Percentiles rank a stretch among this genome's conserved stretches.
phyloP scores from a whole-genome alignment of 2,113 vertebrate species.

The Rhabdomys dilectus region DNA sequence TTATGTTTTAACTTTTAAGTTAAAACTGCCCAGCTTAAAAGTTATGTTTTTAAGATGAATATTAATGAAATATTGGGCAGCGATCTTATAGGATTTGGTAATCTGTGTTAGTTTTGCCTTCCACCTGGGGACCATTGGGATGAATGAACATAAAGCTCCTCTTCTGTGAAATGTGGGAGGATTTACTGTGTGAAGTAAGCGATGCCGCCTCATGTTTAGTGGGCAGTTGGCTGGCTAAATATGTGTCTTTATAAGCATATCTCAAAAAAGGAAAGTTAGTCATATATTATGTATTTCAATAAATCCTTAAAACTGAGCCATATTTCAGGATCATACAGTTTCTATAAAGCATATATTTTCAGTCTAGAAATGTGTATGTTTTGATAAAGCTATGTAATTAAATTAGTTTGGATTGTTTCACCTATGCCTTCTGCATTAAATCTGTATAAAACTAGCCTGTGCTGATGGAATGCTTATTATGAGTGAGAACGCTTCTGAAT shows the following conservation, averaged over 20 bases:
- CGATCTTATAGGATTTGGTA: background rate
- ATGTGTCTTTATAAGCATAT: background rate
- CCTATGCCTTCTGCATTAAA: background rate
- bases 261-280: conserved; percentile 39
- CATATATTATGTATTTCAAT: background rate
- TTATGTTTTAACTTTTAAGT: no score
- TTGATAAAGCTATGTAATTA: conserved; percentile 19
- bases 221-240: background rate
- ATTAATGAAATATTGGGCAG: background rate
- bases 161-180: background rate
- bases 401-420: background rate
- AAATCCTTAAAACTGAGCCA: background rate
- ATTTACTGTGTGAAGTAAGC: background rate
- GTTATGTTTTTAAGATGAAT: conserved; percentile 7
- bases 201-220: background rate
- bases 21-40: background rate
- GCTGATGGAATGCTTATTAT: background rate
- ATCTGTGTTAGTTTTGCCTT: background rate
- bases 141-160: background rate
- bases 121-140: background rate
- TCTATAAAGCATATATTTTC: conserved; percentile 34
- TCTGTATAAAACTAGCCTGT: background rate
- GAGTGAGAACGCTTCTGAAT: background rate
- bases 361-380: background rate
- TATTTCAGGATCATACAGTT: conserved; percentile 7